phyloP scores from a whole-genome alignment of 1,140 invertebrate species.

The Macrobrachium rosenbergii region DNA sequence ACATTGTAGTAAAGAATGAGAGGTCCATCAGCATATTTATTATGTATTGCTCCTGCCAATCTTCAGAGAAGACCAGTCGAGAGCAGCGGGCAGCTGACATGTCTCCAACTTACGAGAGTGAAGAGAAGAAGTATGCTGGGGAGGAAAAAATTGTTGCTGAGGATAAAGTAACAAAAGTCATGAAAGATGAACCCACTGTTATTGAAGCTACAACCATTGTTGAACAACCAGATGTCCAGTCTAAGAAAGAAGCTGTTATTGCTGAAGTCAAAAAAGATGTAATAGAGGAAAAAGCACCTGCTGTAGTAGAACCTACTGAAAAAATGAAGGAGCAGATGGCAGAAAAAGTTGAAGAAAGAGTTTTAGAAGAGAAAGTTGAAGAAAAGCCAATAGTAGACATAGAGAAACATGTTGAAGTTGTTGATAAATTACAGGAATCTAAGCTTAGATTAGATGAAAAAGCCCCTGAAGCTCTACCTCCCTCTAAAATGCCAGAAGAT shows the following conservation, averaged over 20 bases:
- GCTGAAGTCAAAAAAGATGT: slow-evolving; percentile 37
- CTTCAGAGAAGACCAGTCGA: slow-evolving; percentile 61
- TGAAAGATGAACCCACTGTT: not conserved
- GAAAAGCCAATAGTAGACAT: slow-evolving; percentile 42
- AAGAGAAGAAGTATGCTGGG: slow-evolving; percentile 80
- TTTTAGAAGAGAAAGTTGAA: slow-evolving; percentile 47
- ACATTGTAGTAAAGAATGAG: too few species aligned
- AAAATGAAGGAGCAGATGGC: slow-evolving; percentile 42
- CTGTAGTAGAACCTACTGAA: slow-evolving; percentile 53
- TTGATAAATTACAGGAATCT: not conserved
- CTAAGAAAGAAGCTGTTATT: slow-evolving; percentile 36
- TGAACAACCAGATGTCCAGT: slow-evolving; percentile 36
- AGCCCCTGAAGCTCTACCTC: slow-evolving; percentile 19
- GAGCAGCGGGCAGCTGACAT: slow-evolving; percentile 60
- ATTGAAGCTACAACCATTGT: not conserved
- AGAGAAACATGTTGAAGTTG: slow-evolving; percentile 26
- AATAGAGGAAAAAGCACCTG: slow-evolving; percentile 68
- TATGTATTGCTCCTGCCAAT: slow-evolving; percentile 57
- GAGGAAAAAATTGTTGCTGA: slow-evolving; percentile 77
- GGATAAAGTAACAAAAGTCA: slow-evolving; percentile 67
- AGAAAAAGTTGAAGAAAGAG: slow-evolving; percentile 60
- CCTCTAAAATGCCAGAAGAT: too few species aligned
- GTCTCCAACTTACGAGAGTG: slow-evolving; percentile 71
- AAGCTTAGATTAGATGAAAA: not conserved
- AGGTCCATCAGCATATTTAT: not conserved